Evolutionary conservation across 2,888 invertebrate genomes (phyloP), one percentile per base, ranked within the genome.

Genomic region (Scaptomyza parva): DNA sequence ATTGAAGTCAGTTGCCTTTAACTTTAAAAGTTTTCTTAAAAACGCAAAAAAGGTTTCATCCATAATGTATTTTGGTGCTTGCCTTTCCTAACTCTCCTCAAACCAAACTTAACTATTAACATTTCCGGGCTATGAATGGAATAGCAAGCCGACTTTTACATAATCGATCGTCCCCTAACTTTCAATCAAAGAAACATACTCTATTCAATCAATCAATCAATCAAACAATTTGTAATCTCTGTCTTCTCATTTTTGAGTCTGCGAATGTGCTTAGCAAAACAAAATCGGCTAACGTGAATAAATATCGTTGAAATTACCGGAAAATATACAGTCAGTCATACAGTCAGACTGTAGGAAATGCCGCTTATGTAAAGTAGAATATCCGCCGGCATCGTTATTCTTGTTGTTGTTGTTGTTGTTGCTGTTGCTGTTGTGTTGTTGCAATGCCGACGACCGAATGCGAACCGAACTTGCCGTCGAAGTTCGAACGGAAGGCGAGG

Each of bases 361-460:
- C 70, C 87, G 88, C 86, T 86, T 89, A 89, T 89, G 78, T 89
- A 88, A 89, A 89, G 89, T 89, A 88, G 89, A 88, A 88, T 88
- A 85, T 88, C 88, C 88, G 88, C 86, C 76, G 82, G 61, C 73
- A 51, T 44, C 40, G 33, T 11, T 14, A 55, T 2, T n/a, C n/a
- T n/a, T n/a, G n/a, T n/a, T n/a, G n/a, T n/a, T n/a, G n/a, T n/a
- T n/a, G n/a, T n/a, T n/a, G n/a, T n/a, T n/a, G n/a, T n/a, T n/a
- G n/a, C n/a, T n/a, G n/a, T n/a, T n/a, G n/a, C n/a, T n/a, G n/a
- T n/a, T n/a, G n/a, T n/a, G n/a, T n/a, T n/a, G n/a, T 9, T 41
- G 55, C 50, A 54, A 40, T 35, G 58, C 9, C 65, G 53, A 69
- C 57, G 62, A 50, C 55, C 69, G 69, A 61, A 14, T 44, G 50